Base-by-base conservation (phyloP, 2,113 vertebrate species). In the Gymnarchus niloticus region DNA sequence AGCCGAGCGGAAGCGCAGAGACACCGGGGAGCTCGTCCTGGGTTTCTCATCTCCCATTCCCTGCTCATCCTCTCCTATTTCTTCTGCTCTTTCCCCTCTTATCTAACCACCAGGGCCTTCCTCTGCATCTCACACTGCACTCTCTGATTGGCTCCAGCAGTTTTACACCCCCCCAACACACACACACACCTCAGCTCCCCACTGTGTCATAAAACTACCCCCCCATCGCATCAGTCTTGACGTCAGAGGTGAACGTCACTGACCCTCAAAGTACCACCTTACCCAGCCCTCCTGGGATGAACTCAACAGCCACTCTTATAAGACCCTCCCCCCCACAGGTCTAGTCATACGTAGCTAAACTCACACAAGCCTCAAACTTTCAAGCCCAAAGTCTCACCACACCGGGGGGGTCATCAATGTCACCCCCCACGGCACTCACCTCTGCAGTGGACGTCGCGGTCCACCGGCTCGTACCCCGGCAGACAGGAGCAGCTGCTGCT, bases 401-500 rank as follows among this genome's bases (percentile, higher is more conserved):
- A n/a, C n/a, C n/a, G n/a, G n/a, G n/a, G n/a, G n/a, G n/a, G n/a
- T n/a, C n/a, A n/a, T n/a, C n/a, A n/a, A n/a, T n/a, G n/a, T n/a
- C n/a, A n/a, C 0, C 41, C 19, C 44, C 7, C 21, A 10, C 2
- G 44, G 1, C 78, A 52, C 94, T 94, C 65, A 96, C 96, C 95
- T 93, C 92, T 82, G 51, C 96, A 97, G 25, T 87, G 91, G 8
- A 92, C 89, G 46, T 94, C 93, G 0, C 87, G 91, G 2, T 94
- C 95, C 0, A 90, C 84, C 0, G 95, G 91, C 87, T 96, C 94
- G 6, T 94, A 93, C 0, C 96, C 96, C 0, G 94, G 89, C 0
- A 91, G 91, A 84, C 96, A 97, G 82, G 89, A 90, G 19, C 96
- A 97, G 87, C 92, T 94, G 0, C 93, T 94, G 0, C 94, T 91